Base-by-base conservation (phyloP, 2,797 vertebrate genomes). In the Gambusia yucatana region DNA sequence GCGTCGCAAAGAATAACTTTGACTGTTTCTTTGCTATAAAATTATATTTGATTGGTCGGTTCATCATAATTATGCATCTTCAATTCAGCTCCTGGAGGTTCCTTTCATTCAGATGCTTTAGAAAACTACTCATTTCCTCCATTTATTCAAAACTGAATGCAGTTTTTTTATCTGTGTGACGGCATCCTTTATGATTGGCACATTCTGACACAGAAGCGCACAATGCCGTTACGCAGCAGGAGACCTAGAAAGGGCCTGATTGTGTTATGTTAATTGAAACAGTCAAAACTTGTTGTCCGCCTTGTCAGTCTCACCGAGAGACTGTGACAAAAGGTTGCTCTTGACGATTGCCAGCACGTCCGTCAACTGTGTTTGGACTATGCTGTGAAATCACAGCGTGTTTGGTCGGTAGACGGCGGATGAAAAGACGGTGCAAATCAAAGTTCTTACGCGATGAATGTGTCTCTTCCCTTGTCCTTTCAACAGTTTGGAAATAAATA, bases 251-350 rank as follows among this genome's bases (percentile, higher is more conserved):
- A 41, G 52, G 72, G 11, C 47, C n/a, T 73, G 72, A 73, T 55
- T 73, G 33, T 55, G 48, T n/a, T 41, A 36, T 55, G 48, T 39
- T 73, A 55, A 39, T 55, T n/a, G 10, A 55, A 55, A 73, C 20
- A 55, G 72, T 73, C 48, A 52, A 73, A 73, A 55, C 48, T 41
- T 73, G 72, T 73, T 55, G 9, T 73, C 20, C 48, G 33, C 22
- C 71, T 22, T 52, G 71, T 50, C 72, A 52, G 33, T 55, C 72
- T 73, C 17, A 11, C 7, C 39, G 48, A 55, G 48, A 73, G 48
- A 73, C 28, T 73, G 44, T 28, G 67, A 71, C 44, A 25, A 71
- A 71, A 47, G 28, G 69, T 41, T 41, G 16, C 36, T 20, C 20
- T 72, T 72, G 43, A 72, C n/a, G 3, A 72, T 4, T 47, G 28